phyloP scores from a whole-genome alignment of 2,888 invertebrate genomes.

The Auanema sp. region DNA sequence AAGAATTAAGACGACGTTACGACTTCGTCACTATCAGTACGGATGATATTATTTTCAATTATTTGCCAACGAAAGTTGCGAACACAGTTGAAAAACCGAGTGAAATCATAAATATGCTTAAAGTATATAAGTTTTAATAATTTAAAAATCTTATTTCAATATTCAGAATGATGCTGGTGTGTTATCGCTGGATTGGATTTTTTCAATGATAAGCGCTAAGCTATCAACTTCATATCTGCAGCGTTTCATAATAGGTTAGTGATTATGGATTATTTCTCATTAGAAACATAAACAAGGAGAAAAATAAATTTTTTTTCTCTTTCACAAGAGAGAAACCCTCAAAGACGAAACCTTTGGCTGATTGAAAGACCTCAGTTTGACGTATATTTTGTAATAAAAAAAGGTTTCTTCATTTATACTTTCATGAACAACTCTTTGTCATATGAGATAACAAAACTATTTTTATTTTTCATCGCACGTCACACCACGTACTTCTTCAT shows the following conservation, averaged over 20 bases:
- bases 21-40: slow-evolving; percentile 54
- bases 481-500: no score
- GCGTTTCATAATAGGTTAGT: slow-evolving; percentile 37
- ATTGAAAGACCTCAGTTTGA: no score
- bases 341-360: no score
- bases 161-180: slow-evolving; percentile 52
- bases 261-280: background rate
- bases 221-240: slow-evolving; percentile 51
- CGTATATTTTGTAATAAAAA: no score
- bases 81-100: slow-evolving; percentile 49
- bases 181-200: slow-evolving; percentile 59
- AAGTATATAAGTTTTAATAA: slow-evolving; percentile 22
- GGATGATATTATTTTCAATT: slow-evolving; percentile 61
- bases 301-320: no score
- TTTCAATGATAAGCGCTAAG: slow-evolving; percentile 56
- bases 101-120: slow-evolving; percentile 56
- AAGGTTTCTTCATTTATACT: no score
- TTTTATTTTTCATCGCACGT: no score
- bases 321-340: background rate
- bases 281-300: no score
- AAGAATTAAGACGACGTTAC: slow-evolving; percentile 58
- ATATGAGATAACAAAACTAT: no score
- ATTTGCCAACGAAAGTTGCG: slow-evolving; percentile 58
- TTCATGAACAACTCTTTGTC: no score
- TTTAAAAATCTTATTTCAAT: background rate